These are phyloP conservation scores for Nilaparvata lugens DNA, from an alignment of 1,140 invertebrate species.

Conservation along the genomic window DNA sequence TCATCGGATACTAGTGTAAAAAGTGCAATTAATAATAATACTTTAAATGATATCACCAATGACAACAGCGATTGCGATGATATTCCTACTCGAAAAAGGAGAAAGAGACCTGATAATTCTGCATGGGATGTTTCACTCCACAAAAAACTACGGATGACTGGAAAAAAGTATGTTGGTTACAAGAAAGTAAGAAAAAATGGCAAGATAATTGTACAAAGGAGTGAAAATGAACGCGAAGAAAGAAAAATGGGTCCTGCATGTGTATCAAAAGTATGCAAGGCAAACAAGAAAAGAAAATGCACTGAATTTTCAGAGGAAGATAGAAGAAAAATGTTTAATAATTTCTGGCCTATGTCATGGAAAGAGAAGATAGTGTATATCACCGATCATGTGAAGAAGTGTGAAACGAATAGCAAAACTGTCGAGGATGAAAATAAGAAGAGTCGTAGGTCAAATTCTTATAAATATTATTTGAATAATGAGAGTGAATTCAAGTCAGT, in stretches of 20 bases:
- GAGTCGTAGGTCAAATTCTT: neutral
- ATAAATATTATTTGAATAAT: neutral
- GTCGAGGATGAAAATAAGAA: neutral
- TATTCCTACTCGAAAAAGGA: no score
- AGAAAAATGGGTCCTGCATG: neutral
- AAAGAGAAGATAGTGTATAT: neutral
- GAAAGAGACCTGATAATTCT: no score
- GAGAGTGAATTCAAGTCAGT: neutral
- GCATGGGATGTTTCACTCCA: no score
- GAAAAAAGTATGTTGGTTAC: neutral
- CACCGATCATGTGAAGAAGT: no score
- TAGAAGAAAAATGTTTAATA: neutral
- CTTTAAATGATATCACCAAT: no score
- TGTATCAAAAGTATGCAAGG: neutral
- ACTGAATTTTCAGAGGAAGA: neutral
- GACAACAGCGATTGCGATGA: no score
- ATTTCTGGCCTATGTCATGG: neutral
- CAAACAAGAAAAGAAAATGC: slow-evolving; percentile 2
- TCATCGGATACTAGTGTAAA: no score
- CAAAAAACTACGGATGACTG: neutral
- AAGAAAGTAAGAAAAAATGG: neutral
- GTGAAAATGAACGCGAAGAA: neutral
- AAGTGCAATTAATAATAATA: no score
- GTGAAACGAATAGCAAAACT: no score
- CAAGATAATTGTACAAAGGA: no score